These are phyloP conservation scores for Tachyglossus aculeatus DNA, from an alignment of 2,797 vertebrate genomes.

Conservation along the genomic window DNA sequence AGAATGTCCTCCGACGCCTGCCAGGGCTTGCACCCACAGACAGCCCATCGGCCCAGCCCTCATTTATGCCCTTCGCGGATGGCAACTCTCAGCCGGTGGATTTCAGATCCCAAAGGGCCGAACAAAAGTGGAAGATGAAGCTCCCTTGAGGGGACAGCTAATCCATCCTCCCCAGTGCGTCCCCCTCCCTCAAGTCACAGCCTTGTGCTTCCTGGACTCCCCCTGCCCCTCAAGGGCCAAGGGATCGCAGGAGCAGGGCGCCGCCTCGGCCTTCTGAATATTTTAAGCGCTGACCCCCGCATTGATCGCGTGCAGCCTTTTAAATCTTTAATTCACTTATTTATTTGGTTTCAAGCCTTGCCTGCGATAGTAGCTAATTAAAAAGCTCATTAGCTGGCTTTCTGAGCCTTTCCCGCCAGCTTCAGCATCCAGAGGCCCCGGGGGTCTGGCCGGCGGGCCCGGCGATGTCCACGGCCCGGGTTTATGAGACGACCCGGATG, in stretches of 20 bases:
- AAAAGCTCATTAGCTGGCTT: constrained; percentile 62
- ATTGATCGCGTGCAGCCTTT: constrained; percentile 48
- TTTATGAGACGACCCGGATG: too few species aligned
- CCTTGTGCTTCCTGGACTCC: too few species aligned
- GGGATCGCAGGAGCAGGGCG: not conserved
- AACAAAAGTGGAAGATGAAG: not conserved
- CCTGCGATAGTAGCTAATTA: constrained; percentile 57
- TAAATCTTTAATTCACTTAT: constrained; percentile 61
- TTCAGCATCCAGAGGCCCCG: too few species aligned
- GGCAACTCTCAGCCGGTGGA: constrained; percentile 41
- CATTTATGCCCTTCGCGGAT: constrained; percentile 45
- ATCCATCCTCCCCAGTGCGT: too few species aligned
- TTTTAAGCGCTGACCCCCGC: constrained; percentile 48
- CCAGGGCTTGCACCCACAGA: too few species aligned
- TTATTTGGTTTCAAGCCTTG: constrained; percentile 59
- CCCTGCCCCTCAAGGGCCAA: too few species aligned
- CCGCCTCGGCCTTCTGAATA: constrained; percentile 33
- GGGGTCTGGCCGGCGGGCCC: too few species aligned
- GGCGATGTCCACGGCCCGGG: too few species aligned
- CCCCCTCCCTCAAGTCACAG: too few species aligned
- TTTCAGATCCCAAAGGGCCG: constrained; percentile 35
- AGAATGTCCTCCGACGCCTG: too few species aligned
- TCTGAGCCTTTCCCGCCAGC: constrained; percentile 45
- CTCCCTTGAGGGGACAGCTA: constrained; percentile 25
- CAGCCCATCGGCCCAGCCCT: too few species aligned